A percentile compares a stretch with the other conserved stretches of the same genome.
These are phyloP conservation scores for Bolborhynchus lineola DNA, from an alignment of 2,113 vertebrate species.

Conservation along the genomic window DNA sequence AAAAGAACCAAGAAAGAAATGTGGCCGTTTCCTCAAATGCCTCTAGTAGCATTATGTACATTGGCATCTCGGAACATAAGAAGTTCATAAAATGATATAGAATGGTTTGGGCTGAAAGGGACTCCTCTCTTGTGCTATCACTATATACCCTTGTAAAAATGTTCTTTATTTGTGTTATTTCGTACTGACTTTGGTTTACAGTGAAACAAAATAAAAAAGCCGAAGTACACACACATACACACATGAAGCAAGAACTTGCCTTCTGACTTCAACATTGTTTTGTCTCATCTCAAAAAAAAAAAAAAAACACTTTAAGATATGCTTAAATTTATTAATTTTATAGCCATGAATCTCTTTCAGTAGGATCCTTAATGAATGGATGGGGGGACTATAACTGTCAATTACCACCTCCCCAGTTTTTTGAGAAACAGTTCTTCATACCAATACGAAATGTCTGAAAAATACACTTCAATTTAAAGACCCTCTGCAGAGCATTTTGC, in stretches of 20 bases:
- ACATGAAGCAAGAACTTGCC: not conserved
- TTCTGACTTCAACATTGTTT: not conserved
- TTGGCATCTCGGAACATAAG: not conserved
- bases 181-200: not conserved
- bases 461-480: not conserved
- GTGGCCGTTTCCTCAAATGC: not conserved
- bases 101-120: not conserved
- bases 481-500: not conserved
- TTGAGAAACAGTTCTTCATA: not conserved
- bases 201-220: not conserved
- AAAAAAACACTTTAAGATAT: not conserved
- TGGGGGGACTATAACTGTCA: not conserved
- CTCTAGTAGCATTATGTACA: not conserved
- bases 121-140: not conserved
- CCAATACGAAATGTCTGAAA: not conserved
- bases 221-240: not conserved
- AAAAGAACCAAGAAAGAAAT: not conserved
- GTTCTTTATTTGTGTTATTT: not conserved
- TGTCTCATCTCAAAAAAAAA: not conserved
- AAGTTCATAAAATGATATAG: not conserved
- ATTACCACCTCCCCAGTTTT: not conserved
- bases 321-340: not conserved
- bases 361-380: not conserved
- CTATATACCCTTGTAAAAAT: not conserved
- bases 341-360: not conserved